Conservation (phyloP, 2,797 vertebrate genomes). For the Champsocephalus esox region DNA sequence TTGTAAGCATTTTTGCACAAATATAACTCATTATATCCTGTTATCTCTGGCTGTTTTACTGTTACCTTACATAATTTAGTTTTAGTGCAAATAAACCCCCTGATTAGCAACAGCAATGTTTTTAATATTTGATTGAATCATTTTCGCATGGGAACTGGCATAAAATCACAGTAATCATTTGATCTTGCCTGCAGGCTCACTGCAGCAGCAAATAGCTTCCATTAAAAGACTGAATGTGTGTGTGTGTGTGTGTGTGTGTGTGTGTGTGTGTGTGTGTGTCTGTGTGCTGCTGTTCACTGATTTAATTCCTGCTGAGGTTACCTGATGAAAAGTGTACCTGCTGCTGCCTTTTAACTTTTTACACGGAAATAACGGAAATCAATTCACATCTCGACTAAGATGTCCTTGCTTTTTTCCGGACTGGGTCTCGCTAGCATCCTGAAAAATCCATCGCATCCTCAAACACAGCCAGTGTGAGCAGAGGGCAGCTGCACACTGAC, state of each 20-base stretch:
- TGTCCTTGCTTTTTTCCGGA: slow-evolving; percentile 41
- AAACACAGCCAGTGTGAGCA: slow-evolving; percentile 43
- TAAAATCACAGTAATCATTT: slow-evolving; percentile 14
- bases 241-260: background rate
- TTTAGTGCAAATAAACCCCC: background rate
- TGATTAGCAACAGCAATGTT: background rate
- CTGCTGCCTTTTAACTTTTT: slow-evolving; percentile 27
- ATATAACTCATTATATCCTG: no score
- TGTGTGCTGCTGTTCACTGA: slow-evolving; percentile 40
- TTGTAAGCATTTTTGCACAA: background rate
- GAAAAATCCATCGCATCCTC: slow-evolving; percentile 45
- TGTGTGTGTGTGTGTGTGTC: background rate
- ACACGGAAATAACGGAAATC: slow-evolving; percentile 30
- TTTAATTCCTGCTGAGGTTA: slow-evolving; percentile 51
- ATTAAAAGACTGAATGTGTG: background rate
- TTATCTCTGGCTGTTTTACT: no score
- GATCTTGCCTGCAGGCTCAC: slow-evolving; percentile 19
- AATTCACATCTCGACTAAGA: slow-evolving; percentile 42
- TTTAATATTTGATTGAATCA: background rate
- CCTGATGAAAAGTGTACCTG: slow-evolving; percentile 36
- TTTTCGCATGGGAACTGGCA: slow-evolving; percentile 6
- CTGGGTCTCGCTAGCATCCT: background rate
- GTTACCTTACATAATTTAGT: background rate
- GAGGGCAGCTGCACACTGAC: slow-evolving; percentile 35
- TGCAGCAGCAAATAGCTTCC: slow-evolving; percentile 21